Base-by-base conservation (phyloP, 2,797 vertebrate genomes). In the Amazona ochrocephala region DNA sequence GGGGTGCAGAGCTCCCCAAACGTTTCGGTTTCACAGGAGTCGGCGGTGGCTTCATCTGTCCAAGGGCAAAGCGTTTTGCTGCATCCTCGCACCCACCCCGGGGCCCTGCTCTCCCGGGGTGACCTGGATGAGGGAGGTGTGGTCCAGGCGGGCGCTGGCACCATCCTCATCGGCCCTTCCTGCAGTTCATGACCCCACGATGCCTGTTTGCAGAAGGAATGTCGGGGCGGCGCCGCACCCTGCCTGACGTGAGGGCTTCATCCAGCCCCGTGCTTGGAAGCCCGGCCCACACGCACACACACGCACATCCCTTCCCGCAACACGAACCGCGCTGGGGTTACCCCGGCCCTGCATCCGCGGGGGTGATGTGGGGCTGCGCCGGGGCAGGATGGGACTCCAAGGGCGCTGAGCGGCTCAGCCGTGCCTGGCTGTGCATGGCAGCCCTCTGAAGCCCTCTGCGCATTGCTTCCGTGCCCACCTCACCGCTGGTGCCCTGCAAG, bases 191-290 rank as follows among this genome's bases (percentile, higher is more conserved):
- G 97, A 97, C 96, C 96, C 39, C 21, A 5, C 32, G 32, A 3
- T 0, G 42, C 53, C 60, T 97, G 86, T 97, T 97, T 97, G 94
- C 95, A 53, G 72, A 89, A 66, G 30, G 66, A 93, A 83, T 53
- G 88, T 89, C 32, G 53, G 86, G 73, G 94, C 0, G 74, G 87
- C 84, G 94, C 91, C 94, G 18, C 93, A 5, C 29, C 53, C 71
- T 34, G 22, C 67, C 51, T 89, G 87, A 12, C 71, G 6, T 13
- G 88, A 93, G 37, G 20, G 27, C 60, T 65, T 60, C 3, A 0
- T 10, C 12, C 61, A 3, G 83, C 90, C 54, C 61, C 34, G 0
- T 19, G 74, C 62, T 5, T 23, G 3, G 81, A 89, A 74, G 56
- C 60, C 10, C 19, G 80, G 96, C 92, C 95, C 88, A 87, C n/a